Percentiles rank a stretch among this genome's conserved stretches.
Conservation (phyloP, 1,140 invertebrate genomes). For the Atopsyche davidsoni region DNA sequence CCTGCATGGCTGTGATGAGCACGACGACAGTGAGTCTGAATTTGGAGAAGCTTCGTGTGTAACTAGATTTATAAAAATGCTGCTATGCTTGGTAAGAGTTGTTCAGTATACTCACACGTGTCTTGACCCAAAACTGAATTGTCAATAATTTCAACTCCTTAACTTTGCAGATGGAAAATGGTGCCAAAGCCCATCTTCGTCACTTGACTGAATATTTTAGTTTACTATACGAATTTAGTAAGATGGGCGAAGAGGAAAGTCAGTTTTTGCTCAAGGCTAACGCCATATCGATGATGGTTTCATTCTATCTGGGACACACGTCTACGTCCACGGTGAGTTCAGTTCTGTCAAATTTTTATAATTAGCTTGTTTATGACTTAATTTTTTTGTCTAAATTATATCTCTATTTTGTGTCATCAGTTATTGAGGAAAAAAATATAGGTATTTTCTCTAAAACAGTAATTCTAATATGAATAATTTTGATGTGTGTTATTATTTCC, state of each 20-base stretch:
- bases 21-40: slow-evolving; percentile 55
- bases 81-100: slow-evolving; percentile 71
- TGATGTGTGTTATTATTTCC: no score
- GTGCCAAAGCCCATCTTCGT: slow-evolving; percentile 76
- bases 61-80: slow-evolving; percentile 83
- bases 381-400: neutral
- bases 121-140: neutral
- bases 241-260: slow-evolving; percentile 90
- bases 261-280: slow-evolving; percentile 80
- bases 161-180: slow-evolving; percentile 69
- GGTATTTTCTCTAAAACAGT: no score
- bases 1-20: slow-evolving; percentile 62
- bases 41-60: slow-evolving; percentile 83
- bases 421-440: no score
- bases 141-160: neutral
- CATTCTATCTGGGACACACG: slow-evolving; percentile 84
- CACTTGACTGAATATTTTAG: slow-evolving; percentile 90
- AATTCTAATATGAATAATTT: no score
- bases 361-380: neutral
- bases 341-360: neutral
- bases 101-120: slow-evolving; percentile 12
- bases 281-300: slow-evolving; percentile 82
- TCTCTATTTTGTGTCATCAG: slow-evolving; percentile 1
- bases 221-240: slow-evolving; percentile 86
- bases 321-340: slow-evolving; percentile 35